Evolutionary conservation across 2,113 vertebrate species (phyloP).

Genomic region (Eptatretus burgeri): DNA sequence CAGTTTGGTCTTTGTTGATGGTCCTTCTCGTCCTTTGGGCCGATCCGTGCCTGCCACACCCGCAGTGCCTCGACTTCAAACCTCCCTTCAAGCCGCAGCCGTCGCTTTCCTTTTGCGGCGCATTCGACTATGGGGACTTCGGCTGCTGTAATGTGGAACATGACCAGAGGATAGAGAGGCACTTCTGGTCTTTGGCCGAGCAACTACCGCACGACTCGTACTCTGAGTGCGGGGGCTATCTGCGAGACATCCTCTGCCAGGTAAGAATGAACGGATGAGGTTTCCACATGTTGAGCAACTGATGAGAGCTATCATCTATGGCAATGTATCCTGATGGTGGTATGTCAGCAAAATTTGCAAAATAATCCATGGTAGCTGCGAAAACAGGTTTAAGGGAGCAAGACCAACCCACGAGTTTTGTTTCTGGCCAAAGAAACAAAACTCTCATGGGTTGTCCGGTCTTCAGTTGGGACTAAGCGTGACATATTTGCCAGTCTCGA

Average conservation of each 20-base stretch:
- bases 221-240: constrained; percentile 29
- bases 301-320: too few relatives aligned
- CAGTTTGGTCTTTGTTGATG: constrained; percentile 11
- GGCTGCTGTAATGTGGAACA: constrained; percentile 44
- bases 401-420: too few relatives aligned
- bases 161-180: constrained; percentile 30
- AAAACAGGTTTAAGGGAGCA: too few relatives aligned
- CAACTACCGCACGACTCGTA: constrained; percentile 21
- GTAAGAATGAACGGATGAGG: constrained; percentile 17
- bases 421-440: too few relatives aligned
- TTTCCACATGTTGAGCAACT: background rate
- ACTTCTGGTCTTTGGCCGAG: constrained; percentile 30
- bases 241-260: constrained; percentile 62
- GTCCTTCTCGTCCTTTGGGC: constrained; percentile 13
- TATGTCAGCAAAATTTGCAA: too few relatives aligned
- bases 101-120: constrained; percentile 39
- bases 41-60: constrained; percentile 21
- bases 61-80: constrained; percentile 79
- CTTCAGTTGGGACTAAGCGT: too few relatives aligned
- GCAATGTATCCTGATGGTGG: too few relatives aligned
- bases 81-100: constrained; percentile 45
- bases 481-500: too few relatives aligned
- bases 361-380: too few relatives aligned
- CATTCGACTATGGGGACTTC: constrained; percentile 36
- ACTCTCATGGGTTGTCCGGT: too few relatives aligned